Percentiles rank a stretch among this genome's conserved stretches.
Conservation (phyloP, 2,797 vertebrate species). For the Passerculus sandwichensis region DNA sequence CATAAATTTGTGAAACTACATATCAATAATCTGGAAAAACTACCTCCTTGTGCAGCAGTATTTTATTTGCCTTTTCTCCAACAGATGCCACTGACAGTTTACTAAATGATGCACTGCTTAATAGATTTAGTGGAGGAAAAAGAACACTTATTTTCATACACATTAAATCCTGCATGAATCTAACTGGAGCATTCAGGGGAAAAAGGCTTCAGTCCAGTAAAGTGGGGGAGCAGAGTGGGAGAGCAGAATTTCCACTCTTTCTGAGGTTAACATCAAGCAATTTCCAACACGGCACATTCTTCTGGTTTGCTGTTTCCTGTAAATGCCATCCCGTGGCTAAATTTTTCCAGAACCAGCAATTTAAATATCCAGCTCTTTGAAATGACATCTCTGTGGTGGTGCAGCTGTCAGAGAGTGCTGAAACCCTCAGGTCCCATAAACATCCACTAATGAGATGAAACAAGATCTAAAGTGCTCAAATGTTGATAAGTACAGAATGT, state of each 20-base stretch:
- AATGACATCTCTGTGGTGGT: neutral
- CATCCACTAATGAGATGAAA: conserved; percentile 44
- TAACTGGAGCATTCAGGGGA: neutral
- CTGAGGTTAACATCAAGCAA: neutral
- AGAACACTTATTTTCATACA: conserved; percentile 8
- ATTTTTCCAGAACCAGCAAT: conserved; percentile 37
- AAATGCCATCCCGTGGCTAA: neutral
- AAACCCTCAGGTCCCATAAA: conserved; percentile 64
- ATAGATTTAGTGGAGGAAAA: conserved; percentile 4
- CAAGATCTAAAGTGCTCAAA: conserved; percentile 50
- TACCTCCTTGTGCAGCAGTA: neutral
- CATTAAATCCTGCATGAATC: neutral
- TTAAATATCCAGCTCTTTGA: conserved; percentile 14
- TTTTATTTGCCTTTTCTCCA: conserved; percentile 21
- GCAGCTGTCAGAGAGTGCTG: conserved; percentile 28
- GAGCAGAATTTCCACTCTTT: neutral
- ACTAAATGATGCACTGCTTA: conserved; percentile 5
- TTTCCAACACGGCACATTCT: neutral
- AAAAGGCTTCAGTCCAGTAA: neutral
- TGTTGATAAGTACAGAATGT: conserved; percentile 47
- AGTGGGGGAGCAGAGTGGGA: neutral
- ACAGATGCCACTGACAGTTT: conserved; percentile 39
- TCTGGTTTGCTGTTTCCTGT: conserved; percentile 17
- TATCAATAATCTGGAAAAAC: neutral
- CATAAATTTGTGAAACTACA: neutral